Evolutionary conservation across 2,888 invertebrate species (phyloP).

Genomic region (Agrotis clavis): DNA sequence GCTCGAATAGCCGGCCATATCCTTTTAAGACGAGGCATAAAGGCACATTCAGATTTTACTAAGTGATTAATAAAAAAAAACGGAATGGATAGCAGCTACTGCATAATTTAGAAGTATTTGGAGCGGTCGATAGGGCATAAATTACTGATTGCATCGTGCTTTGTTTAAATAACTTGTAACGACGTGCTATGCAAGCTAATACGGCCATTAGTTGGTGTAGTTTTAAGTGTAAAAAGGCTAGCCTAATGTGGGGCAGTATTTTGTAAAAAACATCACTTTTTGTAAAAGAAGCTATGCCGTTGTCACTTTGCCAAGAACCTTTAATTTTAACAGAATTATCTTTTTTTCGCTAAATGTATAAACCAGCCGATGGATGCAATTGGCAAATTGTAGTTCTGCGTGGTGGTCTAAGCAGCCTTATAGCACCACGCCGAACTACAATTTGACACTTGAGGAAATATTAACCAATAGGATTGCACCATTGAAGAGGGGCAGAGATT

Average conservation of each 20-base stretch:
- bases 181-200: constrained; percentile 7
- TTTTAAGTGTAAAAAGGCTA: constrained; percentile 8
- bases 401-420: too few relatives aligned
- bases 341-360: neutral
- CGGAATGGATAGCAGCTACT: neutral
- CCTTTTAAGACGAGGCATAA: constrained; percentile 31
- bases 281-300: neutral
- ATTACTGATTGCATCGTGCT: constrained; percentile 17
- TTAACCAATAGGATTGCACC: too few relatives aligned
- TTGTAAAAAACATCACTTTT: neutral
- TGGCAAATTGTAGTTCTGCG: too few relatives aligned
- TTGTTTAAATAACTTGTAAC: constrained; percentile 12
- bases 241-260: neutral
- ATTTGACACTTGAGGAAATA: too few relatives aligned
- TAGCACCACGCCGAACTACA: too few relatives aligned
- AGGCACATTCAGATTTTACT: constrained; percentile 9
- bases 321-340: neutral
- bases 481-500: too few relatives aligned
- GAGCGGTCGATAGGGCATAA: neutral
- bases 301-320: constrained; percentile 22
- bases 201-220: constrained; percentile 1
- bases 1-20: constrained; percentile 29
- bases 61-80: constrained; percentile 19
- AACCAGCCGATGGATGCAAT: too few relatives aligned
- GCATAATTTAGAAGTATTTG: neutral